Conservation (phyloP, 1,140 invertebrate species). For the Procambarus clarkii region DNA sequence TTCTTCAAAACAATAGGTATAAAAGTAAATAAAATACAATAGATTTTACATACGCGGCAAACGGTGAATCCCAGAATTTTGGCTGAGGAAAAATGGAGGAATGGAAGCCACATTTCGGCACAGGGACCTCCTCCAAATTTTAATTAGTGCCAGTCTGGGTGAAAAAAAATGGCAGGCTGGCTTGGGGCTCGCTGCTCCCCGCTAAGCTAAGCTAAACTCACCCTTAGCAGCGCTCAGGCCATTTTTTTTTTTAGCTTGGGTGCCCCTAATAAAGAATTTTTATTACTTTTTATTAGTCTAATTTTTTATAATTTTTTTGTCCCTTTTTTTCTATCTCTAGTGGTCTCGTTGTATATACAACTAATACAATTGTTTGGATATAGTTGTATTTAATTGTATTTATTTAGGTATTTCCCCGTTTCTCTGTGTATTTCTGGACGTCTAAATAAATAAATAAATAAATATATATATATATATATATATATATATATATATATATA, state of each 20-base stretch:
- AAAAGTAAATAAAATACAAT: constrained; percentile 20
- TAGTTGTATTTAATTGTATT: neutral
- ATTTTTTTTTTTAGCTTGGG: neutral
- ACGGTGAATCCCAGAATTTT: constrained; percentile 60
- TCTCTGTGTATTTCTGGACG: too few species aligned
- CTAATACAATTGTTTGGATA: neutral
- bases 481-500: too few species aligned
- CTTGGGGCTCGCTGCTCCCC: constrained; percentile 17
- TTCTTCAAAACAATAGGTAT: constrained; percentile 3
- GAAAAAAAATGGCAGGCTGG: constrained; percentile 60
- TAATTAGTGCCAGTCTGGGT: constrained; percentile 59
- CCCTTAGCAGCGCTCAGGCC: neutral
- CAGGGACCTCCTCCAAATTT: constrained; percentile 64
- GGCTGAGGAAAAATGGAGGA: constrained; percentile 52
- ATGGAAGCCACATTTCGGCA: constrained; percentile 64
- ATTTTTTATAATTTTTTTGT: constrained; percentile 7
- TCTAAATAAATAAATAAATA: too few species aligned
- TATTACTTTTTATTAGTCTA: constrained; percentile 34
- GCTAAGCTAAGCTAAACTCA: neutral
- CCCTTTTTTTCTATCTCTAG: constrained; percentile 3
- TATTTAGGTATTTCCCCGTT: neutral
- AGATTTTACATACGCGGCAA: constrained; percentile 34
- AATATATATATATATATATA: too few species aligned
- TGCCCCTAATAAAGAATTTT: constrained; percentile 41
- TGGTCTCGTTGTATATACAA: neutral